Percentiles rank a stretch among this genome's conserved stretches.
Conservation (phyloP, 2,888 invertebrate genomes). For the Thalpophila matura region DNA sequence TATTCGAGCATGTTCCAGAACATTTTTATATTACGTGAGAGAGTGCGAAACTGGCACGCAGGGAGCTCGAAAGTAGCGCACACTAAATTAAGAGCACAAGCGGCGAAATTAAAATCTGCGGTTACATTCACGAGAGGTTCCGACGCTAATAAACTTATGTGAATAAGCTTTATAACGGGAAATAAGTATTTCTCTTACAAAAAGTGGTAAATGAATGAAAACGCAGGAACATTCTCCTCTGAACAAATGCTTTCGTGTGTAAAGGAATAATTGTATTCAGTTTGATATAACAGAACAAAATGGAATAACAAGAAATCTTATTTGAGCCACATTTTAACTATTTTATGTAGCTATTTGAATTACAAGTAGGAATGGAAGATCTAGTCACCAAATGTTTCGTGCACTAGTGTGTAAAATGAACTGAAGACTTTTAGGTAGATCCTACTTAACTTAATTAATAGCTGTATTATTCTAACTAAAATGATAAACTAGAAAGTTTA, state of each 20-base stretch:
- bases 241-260: slow-evolving; percentile 36
- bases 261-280: slow-evolving; percentile 21
- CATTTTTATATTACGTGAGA: slow-evolving; percentile 47
- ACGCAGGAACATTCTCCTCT: slow-evolving; percentile 13
- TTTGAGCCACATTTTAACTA: slow-evolving; percentile 12
- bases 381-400: slow-evolving; percentile 4
- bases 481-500: background rate
- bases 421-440: slow-evolving; percentile 16
- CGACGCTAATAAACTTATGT: slow-evolving; percentile 78
- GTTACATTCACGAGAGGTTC: slow-evolving; percentile 74
- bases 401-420: slow-evolving; percentile 2
- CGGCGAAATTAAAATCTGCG: slow-evolving; percentile 82
- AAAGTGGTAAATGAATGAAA: slow-evolving; percentile 45
- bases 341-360: slow-evolving; percentile 29
- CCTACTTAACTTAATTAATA: background rate
- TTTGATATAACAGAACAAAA: slow-evolving; percentile 30
- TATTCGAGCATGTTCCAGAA: slow-evolving; percentile 34
- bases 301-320: slow-evolving; percentile 23
- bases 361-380: slow-evolving; percentile 1
- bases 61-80: slow-evolving; percentile 65
- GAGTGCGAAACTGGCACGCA: slow-evolving; percentile 49
- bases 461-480: background rate
- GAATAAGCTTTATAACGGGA: slow-evolving; percentile 67
- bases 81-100: slow-evolving; percentile 79
- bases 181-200: slow-evolving; percentile 58